Conservation (phyloP, 2,113 vertebrate genomes). For the Microtus ochrogaster region DNA sequence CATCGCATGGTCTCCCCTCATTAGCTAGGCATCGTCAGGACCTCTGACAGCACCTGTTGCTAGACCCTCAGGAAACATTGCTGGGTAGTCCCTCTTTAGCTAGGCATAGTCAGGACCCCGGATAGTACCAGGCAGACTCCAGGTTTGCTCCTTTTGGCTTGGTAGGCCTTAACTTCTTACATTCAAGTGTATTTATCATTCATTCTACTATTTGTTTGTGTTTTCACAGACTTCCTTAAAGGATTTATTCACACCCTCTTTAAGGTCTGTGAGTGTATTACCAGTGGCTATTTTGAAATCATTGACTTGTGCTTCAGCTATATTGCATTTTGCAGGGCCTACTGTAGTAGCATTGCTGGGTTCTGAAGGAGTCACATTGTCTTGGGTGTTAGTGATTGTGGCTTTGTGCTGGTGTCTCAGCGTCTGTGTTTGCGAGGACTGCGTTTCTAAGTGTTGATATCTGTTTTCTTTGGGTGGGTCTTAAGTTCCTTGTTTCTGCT, state of each 20-base stretch:
- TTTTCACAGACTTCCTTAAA: background rate
- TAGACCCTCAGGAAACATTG: too few relatives aligned
- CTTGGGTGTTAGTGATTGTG: background rate
- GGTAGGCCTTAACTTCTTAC: too few relatives aligned
- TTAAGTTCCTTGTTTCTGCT: background rate
- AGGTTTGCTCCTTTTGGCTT: too few relatives aligned
- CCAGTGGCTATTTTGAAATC: background rate
- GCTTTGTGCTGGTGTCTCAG: background rate
- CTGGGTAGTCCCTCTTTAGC: too few relatives aligned
- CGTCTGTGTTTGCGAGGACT: background rate
- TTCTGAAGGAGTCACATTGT: background rate
- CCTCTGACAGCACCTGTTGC: too few relatives aligned
- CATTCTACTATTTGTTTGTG: background rate
- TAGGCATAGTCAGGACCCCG: too few relatives aligned
- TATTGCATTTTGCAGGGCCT: background rate
- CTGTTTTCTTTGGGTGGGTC: background rate
- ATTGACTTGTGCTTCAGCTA: background rate
- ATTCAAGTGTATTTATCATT: background rate
- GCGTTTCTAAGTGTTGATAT: background rate
- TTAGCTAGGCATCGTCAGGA: too few relatives aligned
- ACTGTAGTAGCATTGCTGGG: background rate
- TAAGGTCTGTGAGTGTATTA: background rate
- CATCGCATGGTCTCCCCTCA: too few relatives aligned
- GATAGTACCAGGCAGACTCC: too few relatives aligned
- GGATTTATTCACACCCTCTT: background rate